Evolutionary conservation across 2,888 invertebrate species (phyloP).

Genomic region (Autographa gamma): DNA sequence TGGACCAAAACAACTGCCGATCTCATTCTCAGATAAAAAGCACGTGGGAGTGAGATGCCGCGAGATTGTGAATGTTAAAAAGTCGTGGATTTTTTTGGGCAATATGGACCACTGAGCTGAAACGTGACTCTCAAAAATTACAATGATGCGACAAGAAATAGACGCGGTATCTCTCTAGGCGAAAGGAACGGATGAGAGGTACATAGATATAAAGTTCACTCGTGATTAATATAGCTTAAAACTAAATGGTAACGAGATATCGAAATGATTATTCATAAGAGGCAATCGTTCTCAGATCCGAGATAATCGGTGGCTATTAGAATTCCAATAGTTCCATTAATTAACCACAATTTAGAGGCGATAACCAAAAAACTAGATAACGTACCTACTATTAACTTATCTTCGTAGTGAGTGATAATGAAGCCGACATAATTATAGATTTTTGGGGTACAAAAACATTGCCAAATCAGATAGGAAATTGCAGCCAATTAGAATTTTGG

Average conservation of each 20-base stretch:
- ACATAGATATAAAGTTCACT: constrained; percentile 5
- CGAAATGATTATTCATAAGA: constrained; percentile 51
- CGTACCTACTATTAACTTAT: constrained; percentile 17
- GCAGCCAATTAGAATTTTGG: too few species aligned
- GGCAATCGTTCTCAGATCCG: constrained; percentile 24
- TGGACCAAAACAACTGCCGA: constrained; percentile 30
- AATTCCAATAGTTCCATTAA: constrained; percentile 39
- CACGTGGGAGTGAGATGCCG: constrained; percentile 52
- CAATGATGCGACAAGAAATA: constrained; percentile 15
- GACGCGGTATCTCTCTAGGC: not conserved
- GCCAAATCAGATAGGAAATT: too few species aligned
- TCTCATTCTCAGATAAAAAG: constrained; percentile 45
- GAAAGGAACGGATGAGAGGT: not conserved
- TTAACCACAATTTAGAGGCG: constrained; percentile 43
- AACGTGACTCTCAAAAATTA: constrained; percentile 58
- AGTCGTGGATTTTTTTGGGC: constrained; percentile 57
- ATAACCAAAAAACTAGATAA: constrained; percentile 27
- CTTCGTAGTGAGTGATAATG: constrained; percentile 5
- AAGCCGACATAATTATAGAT: constrained; percentile 7
- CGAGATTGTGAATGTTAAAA: constrained; percentile 55
- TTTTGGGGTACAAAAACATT: not conserved
- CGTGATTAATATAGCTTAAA: constrained; percentile 41
- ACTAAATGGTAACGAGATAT: constrained; percentile 43
- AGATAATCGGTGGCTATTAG: constrained; percentile 43
- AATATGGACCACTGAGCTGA: constrained; percentile 55